Evolutionary conservation across 92 coral and sea anemone genomes (phyloP), one percentile per base, ranked within the genome.

Genomic region (Actinostola sp.): DNA sequence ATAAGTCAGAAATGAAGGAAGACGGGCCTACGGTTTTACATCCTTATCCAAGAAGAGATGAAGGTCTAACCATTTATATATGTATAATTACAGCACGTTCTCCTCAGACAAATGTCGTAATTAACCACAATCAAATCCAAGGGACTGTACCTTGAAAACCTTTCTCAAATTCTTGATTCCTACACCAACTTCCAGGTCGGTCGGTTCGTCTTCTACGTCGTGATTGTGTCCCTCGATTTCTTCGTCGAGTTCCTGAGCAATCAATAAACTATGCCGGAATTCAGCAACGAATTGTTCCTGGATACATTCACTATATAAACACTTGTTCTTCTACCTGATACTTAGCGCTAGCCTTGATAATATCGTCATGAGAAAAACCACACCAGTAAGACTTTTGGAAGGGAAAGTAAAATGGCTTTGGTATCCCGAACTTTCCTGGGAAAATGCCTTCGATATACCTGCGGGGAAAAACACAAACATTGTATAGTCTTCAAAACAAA

Each of bases 371-470:
- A 17, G 84, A 82, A 21, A 61, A 44, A 1, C 98, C 97, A 67
- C 94, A 94, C 98, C 98, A 94, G 73, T 92, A 92, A 26, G 89
- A 84, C 77, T 86, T 88, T 20, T 75, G 85, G 75, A 94, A 86
- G 2, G 97, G 92, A 60, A 94, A 94, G 81, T 92, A 92, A 49
- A 92, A 89, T 12, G 97, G 96, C 51, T 81, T 82, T 17, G 98
- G 97, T 21, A 94, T 91, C 36, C 98, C 98, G 64, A 84, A 94
- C n/a, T 84, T 87, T 17, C 98, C 98, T 7, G 98, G 97, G 31
- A 82, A 89, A 41, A 94, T 96, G 27, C 86, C 96, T 69, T 92
- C 97, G 39, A 92, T 69, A 69, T 94, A 94, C 98, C 98, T 94
- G 64, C 34, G n/a, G n/a, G 52, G 57, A 25, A 34, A 46, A 36